Evolutionary conservation across 2,888 invertebrate genomes (phyloP), one percentile per base, ranked within the genome.

Genomic region (Drosophila niveifrons): DNA sequence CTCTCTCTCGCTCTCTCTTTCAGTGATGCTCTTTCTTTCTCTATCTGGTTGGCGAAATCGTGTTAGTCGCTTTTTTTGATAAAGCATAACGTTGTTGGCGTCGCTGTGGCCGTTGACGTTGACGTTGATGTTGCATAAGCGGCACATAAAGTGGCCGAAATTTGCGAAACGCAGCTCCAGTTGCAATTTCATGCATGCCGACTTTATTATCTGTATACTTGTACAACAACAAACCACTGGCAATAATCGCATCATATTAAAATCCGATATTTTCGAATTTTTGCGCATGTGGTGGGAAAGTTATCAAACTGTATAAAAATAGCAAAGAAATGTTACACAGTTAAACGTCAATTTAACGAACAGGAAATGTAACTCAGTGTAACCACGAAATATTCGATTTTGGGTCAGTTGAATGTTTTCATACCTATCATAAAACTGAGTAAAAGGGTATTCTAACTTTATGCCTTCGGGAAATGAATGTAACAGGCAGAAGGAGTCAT

Each of bases 151-250:
- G 78, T 88, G 83, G 78, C 72, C 83, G 78, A 88, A 86, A 82
- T 85, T 83, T 83, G 83, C 83, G 88, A 83, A 83, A 83, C 83
- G 88, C 88, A 88, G 80, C 75, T 66, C 77, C 67, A 81, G 82
- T 82, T 89, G 84, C 89, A 85, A 87, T 89, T 85, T 85, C 85
- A 84, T 84, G 85, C 84, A 84, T 71, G 83, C 73, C 81, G 78
- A 71, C 66, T 78, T 81, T 71, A 47, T 41, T 41, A 41, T 41
- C 39, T 23, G 23, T 67, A 13, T 56, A 44, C 44, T 18, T 65
- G 61, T 61, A 69, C 48, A 73, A 46, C 58, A 59, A 53, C 56
- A 66, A 66, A 48, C 53, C 48, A 29, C 18, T 41, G 23, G 23
- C 23, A 23, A 23, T 23, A 23, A 23, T 23, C 23, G 23, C 23